These are phyloP conservation scores for Sinocyclocheilus anophthalmus DNA, from an alignment of 2,113 vertebrate genomes.

Conservation along the genomic window DNA sequence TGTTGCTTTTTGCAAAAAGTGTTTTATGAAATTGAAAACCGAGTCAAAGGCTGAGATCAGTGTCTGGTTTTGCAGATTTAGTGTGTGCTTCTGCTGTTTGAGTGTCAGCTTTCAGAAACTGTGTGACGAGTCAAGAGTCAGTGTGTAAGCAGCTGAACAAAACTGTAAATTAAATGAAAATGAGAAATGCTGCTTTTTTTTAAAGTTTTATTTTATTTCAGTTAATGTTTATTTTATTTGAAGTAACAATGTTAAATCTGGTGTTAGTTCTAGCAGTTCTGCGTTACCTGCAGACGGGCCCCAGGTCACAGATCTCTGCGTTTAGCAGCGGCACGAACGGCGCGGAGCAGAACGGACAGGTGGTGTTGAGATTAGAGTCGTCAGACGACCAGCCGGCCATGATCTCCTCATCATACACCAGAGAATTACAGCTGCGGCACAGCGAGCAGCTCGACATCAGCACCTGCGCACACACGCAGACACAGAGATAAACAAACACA, in stretches of 20 bases:
- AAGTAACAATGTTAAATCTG: not conserved
- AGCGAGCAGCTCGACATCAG: conserved; percentile 88
- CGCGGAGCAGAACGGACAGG: conserved; percentile 86
- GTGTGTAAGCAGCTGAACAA: no score
- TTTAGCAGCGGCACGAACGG: conserved; percentile 89
- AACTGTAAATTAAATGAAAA: no score
- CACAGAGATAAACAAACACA: not conserved
- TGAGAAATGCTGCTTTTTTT: not conserved
- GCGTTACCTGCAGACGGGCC: conserved; percentile 70
- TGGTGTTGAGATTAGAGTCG: conserved; percentile 93
- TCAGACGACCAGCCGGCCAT: conserved; percentile 95
- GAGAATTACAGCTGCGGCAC: conserved; percentile 81
- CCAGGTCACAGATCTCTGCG: conserved; percentile 83
- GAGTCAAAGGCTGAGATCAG: no score
- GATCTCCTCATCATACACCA: conserved; percentile 94
- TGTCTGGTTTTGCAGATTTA: no score
- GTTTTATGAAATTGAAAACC: no score
- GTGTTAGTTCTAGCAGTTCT: not conserved
- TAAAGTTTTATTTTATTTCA: not conserved
- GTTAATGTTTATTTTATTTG: not conserved
- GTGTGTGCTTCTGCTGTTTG: no score
- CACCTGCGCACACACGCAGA: conserved; percentile 61
- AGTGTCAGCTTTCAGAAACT: no score
- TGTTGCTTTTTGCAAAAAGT: no score
- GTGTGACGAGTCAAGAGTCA: no score